Percentiles rank a stretch among this genome's conserved stretches.
phyloP scores from a whole-genome alignment of 2,113 vertebrate genomes.

The Siniperca chuatsi region DNA sequence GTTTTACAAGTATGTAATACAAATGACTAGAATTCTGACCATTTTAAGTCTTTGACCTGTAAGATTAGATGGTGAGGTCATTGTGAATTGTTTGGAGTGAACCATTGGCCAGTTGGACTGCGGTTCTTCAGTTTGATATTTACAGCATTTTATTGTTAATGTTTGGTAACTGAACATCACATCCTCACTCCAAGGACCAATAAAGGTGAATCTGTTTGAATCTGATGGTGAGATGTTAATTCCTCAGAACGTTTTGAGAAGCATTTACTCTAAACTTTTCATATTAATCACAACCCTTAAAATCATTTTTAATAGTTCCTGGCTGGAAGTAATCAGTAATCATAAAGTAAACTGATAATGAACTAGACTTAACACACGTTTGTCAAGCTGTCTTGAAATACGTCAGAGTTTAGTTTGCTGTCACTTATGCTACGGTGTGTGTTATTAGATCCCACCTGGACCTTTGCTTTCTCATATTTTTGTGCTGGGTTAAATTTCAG shows the following conservation, averaged over 20 bases:
- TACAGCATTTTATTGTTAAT: conserved; percentile 46
- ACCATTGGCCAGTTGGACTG: conserved; percentile 24
- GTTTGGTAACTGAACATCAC: conserved; percentile 42
- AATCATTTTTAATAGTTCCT: background rate
- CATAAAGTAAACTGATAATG: conserved; percentile 30
- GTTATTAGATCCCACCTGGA: conserved; percentile 46
- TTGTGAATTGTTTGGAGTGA: conserved; percentile 31
- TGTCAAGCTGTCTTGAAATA: conserved; percentile 22
- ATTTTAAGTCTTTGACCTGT: conserved; percentile 66
- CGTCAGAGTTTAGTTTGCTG: conserved; percentile 26
- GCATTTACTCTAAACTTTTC: background rate
- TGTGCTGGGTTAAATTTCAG: conserved; percentile 21
- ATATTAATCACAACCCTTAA: background rate
- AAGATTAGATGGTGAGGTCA: conserved; percentile 48
- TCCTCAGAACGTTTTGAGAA: conserved; percentile 7
- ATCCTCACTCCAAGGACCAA: conserved; percentile 30
- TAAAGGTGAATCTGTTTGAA: conserved; percentile 38
- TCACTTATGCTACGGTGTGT: conserved; percentile 4
- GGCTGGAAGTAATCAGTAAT: background rate
- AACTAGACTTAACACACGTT: conserved; percentile 20
- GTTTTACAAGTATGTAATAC: conserved; percentile 53
- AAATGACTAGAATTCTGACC: conserved; percentile 61
- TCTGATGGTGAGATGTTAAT: conserved; percentile 75
- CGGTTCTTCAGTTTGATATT: conserved; percentile 38
- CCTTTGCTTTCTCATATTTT: conserved; percentile 38